Evolutionary conservation across 2,888 invertebrate species (phyloP).

Genomic region (Blera fallax): DNA sequence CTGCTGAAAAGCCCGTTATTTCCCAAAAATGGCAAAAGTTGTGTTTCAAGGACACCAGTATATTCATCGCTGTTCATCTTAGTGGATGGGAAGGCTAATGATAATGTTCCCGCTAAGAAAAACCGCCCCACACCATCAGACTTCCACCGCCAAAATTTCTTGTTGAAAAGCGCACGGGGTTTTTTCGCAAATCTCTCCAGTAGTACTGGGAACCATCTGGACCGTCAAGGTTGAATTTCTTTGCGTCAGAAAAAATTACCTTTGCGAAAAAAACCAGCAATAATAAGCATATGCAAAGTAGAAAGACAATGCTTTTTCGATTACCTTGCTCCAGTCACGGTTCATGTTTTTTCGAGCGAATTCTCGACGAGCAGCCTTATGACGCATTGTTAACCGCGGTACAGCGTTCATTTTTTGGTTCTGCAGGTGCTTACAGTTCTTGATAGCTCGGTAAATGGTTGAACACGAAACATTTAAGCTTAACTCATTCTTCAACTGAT

Average conservation of each 20-base stretch:
- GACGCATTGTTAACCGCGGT: too few species aligned
- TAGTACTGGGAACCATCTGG: conserved; percentile 37
- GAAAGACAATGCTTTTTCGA: too few species aligned
- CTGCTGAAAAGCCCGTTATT: conserved; percentile 13
- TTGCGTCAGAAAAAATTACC: conserved; percentile 1
- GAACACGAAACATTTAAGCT: too few species aligned
- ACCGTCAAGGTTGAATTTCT: conserved; percentile 35
- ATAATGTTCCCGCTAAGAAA: conserved; percentile 9
- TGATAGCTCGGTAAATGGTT: too few species aligned
- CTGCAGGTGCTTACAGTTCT: too few species aligned
- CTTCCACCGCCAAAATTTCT: conserved; percentile 46
- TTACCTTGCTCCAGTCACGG: too few species aligned
- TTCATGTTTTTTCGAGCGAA: too few species aligned
- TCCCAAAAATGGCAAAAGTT: neutral
- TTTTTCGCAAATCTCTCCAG: conserved; percentile 39
- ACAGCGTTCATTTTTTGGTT: too few species aligned
- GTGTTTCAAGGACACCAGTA: conserved; percentile 1
- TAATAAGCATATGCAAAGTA: too few species aligned
- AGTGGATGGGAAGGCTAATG: conserved; percentile 1
- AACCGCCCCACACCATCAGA: conserved; percentile 34
- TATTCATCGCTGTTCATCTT: conserved; percentile 9
- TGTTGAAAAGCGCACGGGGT: conserved; percentile 25
- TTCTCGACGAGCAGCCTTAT: too few species aligned
- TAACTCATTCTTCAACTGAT: too few species aligned
- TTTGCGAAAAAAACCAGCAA: too few species aligned